phyloP scores from a whole-genome alignment of 2,797 vertebrate genomes.

The Xiphorhynchus erythropygius region DNA sequence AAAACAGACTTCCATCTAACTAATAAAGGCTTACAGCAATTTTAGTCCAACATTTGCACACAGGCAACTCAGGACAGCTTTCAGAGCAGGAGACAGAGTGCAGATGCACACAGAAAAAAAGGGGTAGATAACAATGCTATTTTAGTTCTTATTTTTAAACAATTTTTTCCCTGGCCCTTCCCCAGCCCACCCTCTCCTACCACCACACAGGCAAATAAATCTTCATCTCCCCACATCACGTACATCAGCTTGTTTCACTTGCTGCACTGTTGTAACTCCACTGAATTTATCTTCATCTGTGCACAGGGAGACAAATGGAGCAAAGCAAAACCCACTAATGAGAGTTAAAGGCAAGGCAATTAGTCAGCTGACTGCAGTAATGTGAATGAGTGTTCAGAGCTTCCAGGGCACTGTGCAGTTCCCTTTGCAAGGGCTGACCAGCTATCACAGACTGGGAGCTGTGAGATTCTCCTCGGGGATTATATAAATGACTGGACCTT shows the following conservation, averaged over 20 bases:
- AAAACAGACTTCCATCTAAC: conserved; percentile 3
- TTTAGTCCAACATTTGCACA: background rate
- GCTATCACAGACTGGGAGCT: background rate
- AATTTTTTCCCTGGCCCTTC: background rate
- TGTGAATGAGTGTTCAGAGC: background rate
- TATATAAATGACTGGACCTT: background rate
- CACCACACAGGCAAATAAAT: background rate
- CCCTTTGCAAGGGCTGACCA: background rate
- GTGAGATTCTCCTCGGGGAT: background rate
- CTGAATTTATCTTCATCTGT: background rate
- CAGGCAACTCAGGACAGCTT: background rate
- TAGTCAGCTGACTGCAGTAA: background rate
- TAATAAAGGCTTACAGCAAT: conserved; percentile 22
- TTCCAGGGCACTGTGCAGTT: background rate
- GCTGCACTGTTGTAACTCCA: background rate
- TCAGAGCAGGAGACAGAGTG: background rate
- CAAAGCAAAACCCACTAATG: background rate
- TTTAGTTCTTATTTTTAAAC: background rate
- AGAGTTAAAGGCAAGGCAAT: background rate
- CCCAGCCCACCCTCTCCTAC: background rate
- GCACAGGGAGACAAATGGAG: background rate
- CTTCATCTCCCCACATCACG: background rate
- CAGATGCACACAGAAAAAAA: background rate
- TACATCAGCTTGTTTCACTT: background rate
- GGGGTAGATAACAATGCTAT: background rate